These are phyloP conservation scores for Oryzias dopingdopingensis DNA, from an alignment of 2,797 vertebrate species.

Conservation along the genomic window DNA sequence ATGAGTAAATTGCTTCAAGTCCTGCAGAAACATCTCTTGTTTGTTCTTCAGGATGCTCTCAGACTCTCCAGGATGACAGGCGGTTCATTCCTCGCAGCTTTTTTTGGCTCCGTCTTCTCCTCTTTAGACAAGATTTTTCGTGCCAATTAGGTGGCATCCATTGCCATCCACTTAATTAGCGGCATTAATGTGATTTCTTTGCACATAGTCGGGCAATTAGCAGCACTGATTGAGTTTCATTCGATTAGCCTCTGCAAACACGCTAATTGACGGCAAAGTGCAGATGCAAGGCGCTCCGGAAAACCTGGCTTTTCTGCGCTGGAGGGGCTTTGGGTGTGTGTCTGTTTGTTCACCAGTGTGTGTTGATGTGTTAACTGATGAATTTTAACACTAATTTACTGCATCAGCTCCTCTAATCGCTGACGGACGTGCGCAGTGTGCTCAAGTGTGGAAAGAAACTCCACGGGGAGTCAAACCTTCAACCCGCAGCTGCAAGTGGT, in stretches of 20 bases:
- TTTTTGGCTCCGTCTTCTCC: slow-evolving; percentile 7
- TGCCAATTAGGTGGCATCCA: slow-evolving; percentile 88
- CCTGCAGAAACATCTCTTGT: not conserved
- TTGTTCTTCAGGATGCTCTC: no score
- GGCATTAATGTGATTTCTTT: slow-evolving; percentile 98
- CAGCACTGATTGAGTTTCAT: slow-evolving; percentile 97
- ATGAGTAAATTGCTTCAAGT: no score
- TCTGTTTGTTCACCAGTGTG: slow-evolving; percentile 30
- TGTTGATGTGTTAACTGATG: slow-evolving; percentile 57
- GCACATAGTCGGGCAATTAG: slow-evolving; percentile 97
- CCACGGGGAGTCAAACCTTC: slow-evolving; percentile 37
- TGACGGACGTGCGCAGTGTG: slow-evolving; percentile 46
- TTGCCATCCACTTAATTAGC: slow-evolving; percentile 95
- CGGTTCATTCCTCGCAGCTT: not conserved
- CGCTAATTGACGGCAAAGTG: slow-evolving; percentile 91
- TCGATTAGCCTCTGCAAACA: slow-evolving; percentile 99
- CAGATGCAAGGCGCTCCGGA: slow-evolving; percentile 84
- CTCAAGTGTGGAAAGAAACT: slow-evolving; percentile 10
- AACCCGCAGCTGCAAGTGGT: slow-evolving; percentile 1
- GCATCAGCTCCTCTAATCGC: slow-evolving; percentile 57
- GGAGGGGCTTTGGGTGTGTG: slow-evolving; percentile 30
- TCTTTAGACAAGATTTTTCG: slow-evolving; percentile 40
- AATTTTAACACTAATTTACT: slow-evolving; percentile 68
- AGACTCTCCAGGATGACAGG: slow-evolving; percentile 1
- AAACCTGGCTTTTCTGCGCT: slow-evolving; percentile 70